A percentile compares a stretch with the other conserved stretches of the same genome.
Conservation (phyloP, 1,140 invertebrate species). For the Drosophila punjabiensis region DNA sequence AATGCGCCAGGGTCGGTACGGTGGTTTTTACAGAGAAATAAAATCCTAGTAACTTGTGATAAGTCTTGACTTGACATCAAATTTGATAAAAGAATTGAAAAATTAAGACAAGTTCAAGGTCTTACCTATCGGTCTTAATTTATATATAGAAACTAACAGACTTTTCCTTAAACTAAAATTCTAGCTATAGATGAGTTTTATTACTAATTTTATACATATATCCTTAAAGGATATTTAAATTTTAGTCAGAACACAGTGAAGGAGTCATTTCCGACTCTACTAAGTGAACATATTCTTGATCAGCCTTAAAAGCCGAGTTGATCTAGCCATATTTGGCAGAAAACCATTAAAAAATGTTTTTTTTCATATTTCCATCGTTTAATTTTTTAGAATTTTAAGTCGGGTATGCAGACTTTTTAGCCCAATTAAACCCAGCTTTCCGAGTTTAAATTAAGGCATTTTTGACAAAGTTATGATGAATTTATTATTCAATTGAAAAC, state of each 20-base stretch:
- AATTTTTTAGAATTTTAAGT: too few relatives aligned
- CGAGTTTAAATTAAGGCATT: not conserved
- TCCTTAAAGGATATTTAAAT: too few relatives aligned
- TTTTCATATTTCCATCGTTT: too few relatives aligned
- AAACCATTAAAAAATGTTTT: too few relatives aligned
- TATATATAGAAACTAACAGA: not conserved
- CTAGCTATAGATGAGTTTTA: not conserved
- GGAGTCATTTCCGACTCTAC: not conserved
- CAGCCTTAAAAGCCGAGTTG: too few relatives aligned
- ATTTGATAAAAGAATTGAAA: too few relatives aligned
- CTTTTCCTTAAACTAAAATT: too few relatives aligned
- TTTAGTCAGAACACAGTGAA: not conserved
- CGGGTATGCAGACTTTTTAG: not conserved
- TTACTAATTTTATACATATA: not conserved
- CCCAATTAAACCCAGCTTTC: not conserved
- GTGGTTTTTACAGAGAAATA: conserved; percentile 3
- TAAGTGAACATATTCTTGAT: too few relatives aligned
- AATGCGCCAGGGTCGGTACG: conserved; percentile 43
- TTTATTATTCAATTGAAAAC: too few relatives aligned
- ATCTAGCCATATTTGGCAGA: too few relatives aligned
- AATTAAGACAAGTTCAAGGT: too few relatives aligned
- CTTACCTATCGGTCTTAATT: accelerated
- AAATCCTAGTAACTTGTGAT: not conserved
- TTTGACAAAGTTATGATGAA: not conserved
- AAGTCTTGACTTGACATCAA: not conserved